These are phyloP conservation scores for Grammomys dolichurus DNA, from an alignment of 2,113 vertebrate species.

Conservation along the genomic window DNA sequence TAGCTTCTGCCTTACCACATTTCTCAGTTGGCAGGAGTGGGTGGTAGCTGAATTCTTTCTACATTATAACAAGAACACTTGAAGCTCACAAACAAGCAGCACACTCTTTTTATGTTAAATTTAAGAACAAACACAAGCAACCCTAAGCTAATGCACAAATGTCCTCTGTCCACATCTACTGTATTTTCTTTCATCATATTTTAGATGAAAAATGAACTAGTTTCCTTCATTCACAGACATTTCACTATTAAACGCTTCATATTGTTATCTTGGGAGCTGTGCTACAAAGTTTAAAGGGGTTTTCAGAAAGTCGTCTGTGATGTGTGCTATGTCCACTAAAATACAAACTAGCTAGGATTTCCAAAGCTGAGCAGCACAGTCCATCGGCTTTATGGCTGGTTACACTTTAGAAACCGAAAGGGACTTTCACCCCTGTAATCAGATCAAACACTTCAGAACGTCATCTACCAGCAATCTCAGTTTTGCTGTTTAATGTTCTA, in stretches of 20 bases:
- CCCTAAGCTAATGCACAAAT: conserved; percentile 42
- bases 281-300: conserved; percentile 54
- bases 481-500: conserved; percentile 34
- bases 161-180: conserved; percentile 50
- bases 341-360: conserved; percentile 65
- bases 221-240: conserved; percentile 70
- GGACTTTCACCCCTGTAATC: conserved; percentile 22
- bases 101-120: conserved; percentile 59
- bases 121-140: conserved; percentile 64
- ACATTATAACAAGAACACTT: conserved; percentile 42
- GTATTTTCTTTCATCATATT: conserved; percentile 64
- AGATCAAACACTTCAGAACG: conserved; percentile 48
- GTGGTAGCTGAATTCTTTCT: conserved; percentile 49
- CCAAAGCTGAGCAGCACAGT: conserved; percentile 17
- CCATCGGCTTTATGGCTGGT: conserved; percentile 7
- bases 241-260: conserved; percentile 22
- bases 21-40: neutral
- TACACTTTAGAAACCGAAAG: conserved; percentile 46
- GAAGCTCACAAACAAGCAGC: conserved; percentile 60
- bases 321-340: neutral
- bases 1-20: neutral
- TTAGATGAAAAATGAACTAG: conserved; percentile 62
- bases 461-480: neutral
- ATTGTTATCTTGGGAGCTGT: conserved; percentile 36
- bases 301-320: conserved; percentile 58